phyloP scores from a whole-genome alignment of 2,113 vertebrate species.

The Pavo muticus region DNA sequence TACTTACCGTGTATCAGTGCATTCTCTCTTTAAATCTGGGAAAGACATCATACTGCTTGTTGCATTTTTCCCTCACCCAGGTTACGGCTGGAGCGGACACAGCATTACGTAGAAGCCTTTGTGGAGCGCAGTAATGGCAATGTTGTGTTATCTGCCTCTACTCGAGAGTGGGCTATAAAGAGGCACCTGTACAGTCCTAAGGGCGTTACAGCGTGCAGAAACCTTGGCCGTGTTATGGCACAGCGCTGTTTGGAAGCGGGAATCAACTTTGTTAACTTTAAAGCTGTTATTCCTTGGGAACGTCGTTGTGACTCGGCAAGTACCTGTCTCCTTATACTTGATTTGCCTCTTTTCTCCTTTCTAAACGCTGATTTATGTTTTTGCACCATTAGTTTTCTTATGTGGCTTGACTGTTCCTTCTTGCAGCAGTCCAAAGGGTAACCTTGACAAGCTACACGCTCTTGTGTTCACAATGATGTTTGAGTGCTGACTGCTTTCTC shows the following conservation, averaged over 20 bases:
- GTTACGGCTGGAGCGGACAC: slow-evolving; percentile 84
- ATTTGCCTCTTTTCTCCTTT: not conserved
- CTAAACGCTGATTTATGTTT: not conserved
- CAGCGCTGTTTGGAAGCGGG: slow-evolving; percentile 90
- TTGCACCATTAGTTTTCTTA: not conserved
- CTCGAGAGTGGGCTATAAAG: slow-evolving; percentile 93
- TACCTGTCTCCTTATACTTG: not conserved
- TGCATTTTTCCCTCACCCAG: slow-evolving; percentile 64
- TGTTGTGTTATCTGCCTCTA: slow-evolving; percentile 89
- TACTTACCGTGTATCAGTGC: not conserved
- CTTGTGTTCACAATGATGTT: not conserved
- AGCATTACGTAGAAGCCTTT: slow-evolving; percentile 85
- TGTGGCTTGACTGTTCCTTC: not conserved
- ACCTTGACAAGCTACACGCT: not conserved
- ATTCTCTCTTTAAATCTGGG: not conserved
- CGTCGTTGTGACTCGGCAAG: slow-evolving; percentile 84
- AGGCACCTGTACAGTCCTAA: slow-evolving; percentile 85
- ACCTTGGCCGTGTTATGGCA: slow-evolving; percentile 88
- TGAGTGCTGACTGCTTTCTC: not conserved
- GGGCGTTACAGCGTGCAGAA: slow-evolving; percentile 86
- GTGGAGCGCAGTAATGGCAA: slow-evolving; percentile 80
- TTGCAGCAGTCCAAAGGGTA: not conserved
- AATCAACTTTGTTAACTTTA: slow-evolving; percentile 88
- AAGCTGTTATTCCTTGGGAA: slow-evolving; percentile 86
- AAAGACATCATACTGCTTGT: not conserved